Conservation (phyloP, 2,113 vertebrate genomes). For the Craseonycteris thonglongyai region DNA sequence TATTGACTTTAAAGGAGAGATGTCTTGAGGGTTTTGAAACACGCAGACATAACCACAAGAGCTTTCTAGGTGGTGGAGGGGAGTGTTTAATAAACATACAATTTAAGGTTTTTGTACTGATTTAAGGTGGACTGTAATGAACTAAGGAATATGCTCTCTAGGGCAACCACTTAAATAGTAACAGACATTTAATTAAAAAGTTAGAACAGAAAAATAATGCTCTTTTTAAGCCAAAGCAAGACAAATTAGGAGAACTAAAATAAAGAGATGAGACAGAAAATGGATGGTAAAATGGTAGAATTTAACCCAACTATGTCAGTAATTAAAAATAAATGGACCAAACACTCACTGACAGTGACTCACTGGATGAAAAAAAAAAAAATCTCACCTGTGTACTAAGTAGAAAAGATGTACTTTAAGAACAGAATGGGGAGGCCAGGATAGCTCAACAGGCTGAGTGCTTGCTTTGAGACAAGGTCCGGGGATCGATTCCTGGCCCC, state of each 20-base stretch:
- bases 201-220: not conserved
- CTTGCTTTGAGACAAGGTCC: too few relatives aligned
- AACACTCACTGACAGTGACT: not conserved
- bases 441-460: too few relatives aligned
- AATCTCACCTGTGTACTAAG: too few relatives aligned
- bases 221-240: not conserved
- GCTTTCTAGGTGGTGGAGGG: not conserved
- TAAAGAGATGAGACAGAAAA: not conserved
- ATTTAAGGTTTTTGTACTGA: not conserved
- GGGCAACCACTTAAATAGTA: not conserved
- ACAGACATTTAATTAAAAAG: not conserved
- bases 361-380: not conserved
- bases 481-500: too few relatives aligned
- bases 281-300: too few relatives aligned
- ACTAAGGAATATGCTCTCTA: not conserved
- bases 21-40: not conserved
- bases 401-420: not conserved
- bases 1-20: fast-evolving
- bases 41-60: not conserved
- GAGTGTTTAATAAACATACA: not conserved
- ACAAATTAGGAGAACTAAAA: not conserved
- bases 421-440: too few relatives aligned
- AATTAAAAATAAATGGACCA: not conserved
- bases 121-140: not conserved
- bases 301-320: not conserved